Conservation (phyloP, 2,113 vertebrate species). For the Crotalus tigris region DNA sequence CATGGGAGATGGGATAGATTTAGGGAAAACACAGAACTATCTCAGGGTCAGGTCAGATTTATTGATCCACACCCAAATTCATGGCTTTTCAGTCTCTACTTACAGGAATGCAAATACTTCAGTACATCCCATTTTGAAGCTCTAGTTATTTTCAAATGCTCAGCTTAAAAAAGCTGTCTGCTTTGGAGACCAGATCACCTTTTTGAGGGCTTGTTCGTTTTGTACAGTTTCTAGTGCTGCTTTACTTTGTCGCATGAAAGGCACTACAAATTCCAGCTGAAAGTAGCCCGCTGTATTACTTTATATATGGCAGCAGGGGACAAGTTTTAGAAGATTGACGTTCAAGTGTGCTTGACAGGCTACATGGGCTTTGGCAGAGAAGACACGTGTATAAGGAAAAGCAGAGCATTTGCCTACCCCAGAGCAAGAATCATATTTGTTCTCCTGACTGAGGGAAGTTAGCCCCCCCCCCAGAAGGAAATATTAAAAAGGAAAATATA, state of each 20-base stretch:
- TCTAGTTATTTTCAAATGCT: slow-evolving; percentile 45
- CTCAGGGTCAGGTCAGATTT: background rate
- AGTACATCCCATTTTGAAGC: slow-evolving; percentile 20
- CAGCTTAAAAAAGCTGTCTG: slow-evolving; percentile 20
- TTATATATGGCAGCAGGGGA: slow-evolving; percentile 49
- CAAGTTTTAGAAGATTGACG: slow-evolving; percentile 37
- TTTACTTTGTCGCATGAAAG: slow-evolving; percentile 44
- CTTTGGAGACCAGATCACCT: slow-evolving; percentile 44
- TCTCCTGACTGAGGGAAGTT: background rate
- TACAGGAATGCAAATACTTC: background rate
- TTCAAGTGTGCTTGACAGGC: background rate
- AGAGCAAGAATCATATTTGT: background rate
- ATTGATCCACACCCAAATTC: background rate
- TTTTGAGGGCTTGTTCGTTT: slow-evolving; percentile 53
- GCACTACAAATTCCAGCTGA: background rate
- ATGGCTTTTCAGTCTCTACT: background rate
- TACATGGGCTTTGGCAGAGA: slow-evolving; percentile 13
- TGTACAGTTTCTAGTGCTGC: slow-evolving; percentile 52
- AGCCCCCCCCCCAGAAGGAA: no score
- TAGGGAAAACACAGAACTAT: background rate
- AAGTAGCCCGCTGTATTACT: slow-evolving; percentile 42
- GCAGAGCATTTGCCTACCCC: background rate
- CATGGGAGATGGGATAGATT: background rate
- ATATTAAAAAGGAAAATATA: no score
- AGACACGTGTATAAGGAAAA: background rate